Percentiles rank a stretch among this genome's conserved stretches.
Conservation (phyloP, 2,888 invertebrate species). For the Rosalia funebris region DNA sequence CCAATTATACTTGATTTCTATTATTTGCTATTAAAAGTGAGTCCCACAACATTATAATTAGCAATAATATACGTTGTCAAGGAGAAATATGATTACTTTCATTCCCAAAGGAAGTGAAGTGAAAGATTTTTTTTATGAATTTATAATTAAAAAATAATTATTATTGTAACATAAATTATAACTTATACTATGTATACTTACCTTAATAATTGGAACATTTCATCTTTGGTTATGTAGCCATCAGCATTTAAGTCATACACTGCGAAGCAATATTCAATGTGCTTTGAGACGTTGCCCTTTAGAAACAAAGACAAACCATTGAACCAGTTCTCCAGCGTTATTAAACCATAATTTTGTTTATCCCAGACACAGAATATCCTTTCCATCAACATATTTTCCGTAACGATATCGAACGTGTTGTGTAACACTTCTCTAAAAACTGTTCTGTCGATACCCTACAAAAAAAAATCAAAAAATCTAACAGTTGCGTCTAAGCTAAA, state of each 20-base stretch:
- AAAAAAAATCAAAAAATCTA: conserved; percentile 17
- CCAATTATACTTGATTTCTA: not conserved
- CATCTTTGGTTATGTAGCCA: conserved; percentile 77
- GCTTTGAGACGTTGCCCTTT: conserved; percentile 72
- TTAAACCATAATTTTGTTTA: conserved; percentile 66
- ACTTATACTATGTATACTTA: conserved; percentile 31
- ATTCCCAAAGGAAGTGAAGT: no score
- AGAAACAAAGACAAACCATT: conserved; percentile 76
- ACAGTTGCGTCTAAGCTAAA: no score
- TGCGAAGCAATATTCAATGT: conserved; percentile 74
- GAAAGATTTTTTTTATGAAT: no score
- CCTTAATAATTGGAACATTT: conserved; percentile 77
- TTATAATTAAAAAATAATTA: no score
- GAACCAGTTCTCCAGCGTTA: conserved; percentile 72
- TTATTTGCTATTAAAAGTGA: no score
- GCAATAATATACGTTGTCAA: no score
- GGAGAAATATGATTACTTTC: no score
- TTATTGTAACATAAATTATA: not conserved
- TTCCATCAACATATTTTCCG: conserved; percentile 77
- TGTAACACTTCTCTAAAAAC: conserved; percentile 74
- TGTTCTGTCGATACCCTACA: conserved; percentile 64
- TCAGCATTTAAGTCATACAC: conserved; percentile 79
- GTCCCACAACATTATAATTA: no score
- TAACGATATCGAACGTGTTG: conserved; percentile 74
- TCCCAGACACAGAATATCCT: conserved; percentile 74